phyloP scores from a whole-genome alignment of 1,140 invertebrate species.

The Eriosoma lanigerum region DNA sequence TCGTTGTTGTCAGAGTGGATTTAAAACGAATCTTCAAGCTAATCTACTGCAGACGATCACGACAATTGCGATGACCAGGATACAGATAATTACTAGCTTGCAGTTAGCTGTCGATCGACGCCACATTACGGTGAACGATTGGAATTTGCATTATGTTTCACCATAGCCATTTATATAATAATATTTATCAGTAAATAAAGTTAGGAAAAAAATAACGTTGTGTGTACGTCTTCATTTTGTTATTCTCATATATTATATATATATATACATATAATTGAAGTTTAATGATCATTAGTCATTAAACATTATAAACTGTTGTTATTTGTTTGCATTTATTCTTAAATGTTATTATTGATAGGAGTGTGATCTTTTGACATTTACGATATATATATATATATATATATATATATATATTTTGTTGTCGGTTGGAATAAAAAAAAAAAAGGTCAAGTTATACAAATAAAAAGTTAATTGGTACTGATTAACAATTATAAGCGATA shows the following conservation, averaged over 20 bases:
- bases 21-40: too few species aligned
- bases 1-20: too few species aligned
- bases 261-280: background rate
- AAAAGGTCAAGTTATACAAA: constrained; percentile 8
- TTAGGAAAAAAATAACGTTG: too few species aligned
- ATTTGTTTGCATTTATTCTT: constrained; percentile 16
- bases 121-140: background rate
- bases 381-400: background rate
- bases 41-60: background rate
- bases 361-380: constrained; percentile 17
- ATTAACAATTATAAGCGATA: background rate
- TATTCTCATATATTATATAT: background rate
- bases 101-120: background rate
- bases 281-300: too few species aligned
- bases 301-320: background rate
- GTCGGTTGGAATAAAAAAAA: background rate
- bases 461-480: constrained; percentile 10
- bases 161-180: background rate
- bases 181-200: background rate
- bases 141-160: background rate
- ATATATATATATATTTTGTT: background rate
- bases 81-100: background rate
- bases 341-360: background rate
- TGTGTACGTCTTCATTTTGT: too few species aligned
- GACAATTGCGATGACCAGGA: background rate